A percentile compares a stretch with the other conserved stretches of the same genome.
Conservation (phyloP, 2,888 invertebrate species). For the Drosophila subquinaria region DNA sequence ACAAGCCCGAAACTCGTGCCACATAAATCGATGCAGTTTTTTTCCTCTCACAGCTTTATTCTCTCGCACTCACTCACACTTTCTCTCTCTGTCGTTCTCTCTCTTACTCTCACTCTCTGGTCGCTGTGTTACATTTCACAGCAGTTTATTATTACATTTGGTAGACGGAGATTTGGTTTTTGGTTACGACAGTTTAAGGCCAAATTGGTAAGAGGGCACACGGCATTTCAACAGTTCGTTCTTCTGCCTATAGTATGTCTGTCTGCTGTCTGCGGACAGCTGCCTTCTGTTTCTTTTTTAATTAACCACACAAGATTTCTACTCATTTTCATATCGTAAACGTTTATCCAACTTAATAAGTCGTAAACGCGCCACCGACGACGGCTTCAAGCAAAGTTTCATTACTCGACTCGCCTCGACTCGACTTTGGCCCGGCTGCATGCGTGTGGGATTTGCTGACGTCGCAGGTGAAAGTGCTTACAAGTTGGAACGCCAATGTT, state of each 20-base stretch:
- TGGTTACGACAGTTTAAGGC: constrained; percentile 16
- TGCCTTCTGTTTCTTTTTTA: constrained; percentile 60
- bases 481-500: constrained; percentile 14
- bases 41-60: constrained; percentile 11
- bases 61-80: constrained; percentile 1
- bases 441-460: constrained; percentile 61
- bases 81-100: constrained; percentile 5
- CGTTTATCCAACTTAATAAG: constrained; percentile 83
- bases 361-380: constrained; percentile 70
- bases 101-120: constrained; percentile 2
- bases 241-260: background rate
- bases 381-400: constrained; percentile 73
- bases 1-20: constrained; percentile 81
- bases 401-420: constrained; percentile 19
- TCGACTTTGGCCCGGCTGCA: constrained; percentile 8
- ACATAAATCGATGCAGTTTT: constrained; percentile 74
- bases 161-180: constrained; percentile 30
- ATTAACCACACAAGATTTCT: constrained; percentile 82
- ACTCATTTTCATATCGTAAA: constrained; percentile 81
- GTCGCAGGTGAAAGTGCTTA: constrained; percentile 64
- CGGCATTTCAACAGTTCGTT: constrained; percentile 31
- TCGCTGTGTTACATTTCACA: constrained; percentile 76
- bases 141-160: constrained; percentile 67
- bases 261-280: constrained; percentile 6
- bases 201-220: constrained; percentile 30